phyloP scores from a whole-genome alignment of 2,888 invertebrate species.

The Eulithis prunata region DNA sequence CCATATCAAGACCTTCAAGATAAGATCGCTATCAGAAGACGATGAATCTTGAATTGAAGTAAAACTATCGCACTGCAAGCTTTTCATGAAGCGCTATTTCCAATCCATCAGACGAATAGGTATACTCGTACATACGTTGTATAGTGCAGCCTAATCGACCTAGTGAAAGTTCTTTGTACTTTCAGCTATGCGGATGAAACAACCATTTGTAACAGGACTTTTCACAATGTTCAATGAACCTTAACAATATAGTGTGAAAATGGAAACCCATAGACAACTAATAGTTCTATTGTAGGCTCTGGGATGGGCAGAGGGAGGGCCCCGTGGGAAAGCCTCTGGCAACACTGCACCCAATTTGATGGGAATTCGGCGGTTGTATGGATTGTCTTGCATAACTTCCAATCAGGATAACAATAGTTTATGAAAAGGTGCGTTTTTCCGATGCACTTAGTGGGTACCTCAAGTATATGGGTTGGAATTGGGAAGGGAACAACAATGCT shows the following conservation, averaged over 20 bases:
- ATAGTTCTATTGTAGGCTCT: slow-evolving; percentile 45
- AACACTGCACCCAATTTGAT: slow-evolving; percentile 35
- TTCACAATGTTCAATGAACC: slow-evolving; percentile 65
- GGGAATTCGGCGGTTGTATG: slow-evolving; percentile 35
- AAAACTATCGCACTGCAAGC: neutral
- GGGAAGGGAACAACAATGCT: neutral
- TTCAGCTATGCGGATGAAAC: slow-evolving; percentile 57
- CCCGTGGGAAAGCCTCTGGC: slow-evolving; percentile 64
- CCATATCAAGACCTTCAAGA: too few species aligned
- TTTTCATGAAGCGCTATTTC: neutral
- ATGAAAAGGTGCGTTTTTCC: slow-evolving; percentile 4
- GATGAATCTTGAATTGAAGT: too few species aligned
- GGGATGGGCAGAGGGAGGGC: slow-evolving; percentile 70
- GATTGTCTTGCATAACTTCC: slow-evolving; percentile 28
- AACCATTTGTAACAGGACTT: slow-evolving; percentile 59
- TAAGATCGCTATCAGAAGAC: too few species aligned
- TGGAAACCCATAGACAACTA: slow-evolving; percentile 40
- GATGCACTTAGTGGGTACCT: neutral
- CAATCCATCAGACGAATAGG: neutral
- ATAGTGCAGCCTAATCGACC: slow-evolving; percentile 38
- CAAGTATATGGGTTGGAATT: too few species aligned
- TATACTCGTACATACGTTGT: neutral
- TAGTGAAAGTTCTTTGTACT: slow-evolving; percentile 62
- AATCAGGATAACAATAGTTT: slow-evolving; percentile 18
- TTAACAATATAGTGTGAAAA: slow-evolving; percentile 75